phyloP scores from a whole-genome alignment of 2,797 vertebrate species.

The Manis crassicaudata region DNA sequence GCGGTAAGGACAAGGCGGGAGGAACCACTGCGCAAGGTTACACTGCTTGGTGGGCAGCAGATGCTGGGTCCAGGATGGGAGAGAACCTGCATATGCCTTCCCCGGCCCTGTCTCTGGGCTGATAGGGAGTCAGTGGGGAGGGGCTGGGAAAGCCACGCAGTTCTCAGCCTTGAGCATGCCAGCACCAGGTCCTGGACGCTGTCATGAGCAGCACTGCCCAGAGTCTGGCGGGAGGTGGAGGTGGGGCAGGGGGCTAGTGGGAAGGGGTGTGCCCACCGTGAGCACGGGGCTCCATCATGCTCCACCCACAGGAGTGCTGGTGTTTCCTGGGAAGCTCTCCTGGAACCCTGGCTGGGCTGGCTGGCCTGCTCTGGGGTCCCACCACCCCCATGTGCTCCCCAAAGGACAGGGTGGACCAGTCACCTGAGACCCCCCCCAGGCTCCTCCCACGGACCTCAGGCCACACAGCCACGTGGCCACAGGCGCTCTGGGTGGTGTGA shows the following conservation, averaged over 20 bases:
- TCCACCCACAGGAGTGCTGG: rapidly evolving
- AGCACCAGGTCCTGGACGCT: no score
- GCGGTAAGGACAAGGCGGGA: no score
- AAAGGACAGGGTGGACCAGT: no score
- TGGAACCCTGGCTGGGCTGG: not conserved
- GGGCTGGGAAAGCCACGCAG: not conserved
- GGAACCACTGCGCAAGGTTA: no score
- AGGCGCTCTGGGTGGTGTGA: rapidly evolving
- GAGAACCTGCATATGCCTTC: not conserved
- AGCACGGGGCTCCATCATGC: no score
- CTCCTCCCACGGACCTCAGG: not conserved
- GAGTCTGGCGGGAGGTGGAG: not conserved
- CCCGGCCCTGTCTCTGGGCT: no score
- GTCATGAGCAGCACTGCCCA: not conserved
- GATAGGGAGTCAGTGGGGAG: not conserved
- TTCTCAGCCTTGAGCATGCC: not conserved
- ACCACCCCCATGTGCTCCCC: not conserved
- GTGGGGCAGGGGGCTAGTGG: not conserved
- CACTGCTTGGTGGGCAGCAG: not conserved
- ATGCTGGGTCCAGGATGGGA: rapidly evolving
- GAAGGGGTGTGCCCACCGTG: not conserved
- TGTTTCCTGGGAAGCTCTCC: not conserved
- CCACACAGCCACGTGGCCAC: not conserved
- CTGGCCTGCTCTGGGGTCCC: not conserved
- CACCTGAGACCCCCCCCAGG: no score